These are phyloP conservation scores for Acromyrmex charruanus DNA, from an alignment of 1,140 invertebrate species.

Conservation along the genomic window DNA sequence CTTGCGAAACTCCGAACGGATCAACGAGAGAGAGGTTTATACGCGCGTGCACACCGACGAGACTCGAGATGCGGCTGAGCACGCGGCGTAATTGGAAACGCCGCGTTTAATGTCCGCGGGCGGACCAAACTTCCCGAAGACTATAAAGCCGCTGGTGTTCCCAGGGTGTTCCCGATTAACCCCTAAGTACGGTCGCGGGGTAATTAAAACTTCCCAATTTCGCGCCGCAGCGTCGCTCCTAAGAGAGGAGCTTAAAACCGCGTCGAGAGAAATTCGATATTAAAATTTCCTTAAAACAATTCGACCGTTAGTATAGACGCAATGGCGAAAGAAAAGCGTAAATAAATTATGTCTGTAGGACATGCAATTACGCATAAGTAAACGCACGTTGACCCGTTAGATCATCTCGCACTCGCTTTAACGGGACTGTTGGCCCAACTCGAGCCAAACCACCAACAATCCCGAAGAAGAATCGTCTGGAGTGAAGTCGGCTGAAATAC, in stretches of 20 bases:
- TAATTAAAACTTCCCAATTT: conserved; percentile 60
- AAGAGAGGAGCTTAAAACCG: neutral
- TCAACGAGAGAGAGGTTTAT: conserved; percentile 20
- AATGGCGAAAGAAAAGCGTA: neutral
- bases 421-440: neutral
- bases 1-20: conserved; percentile 66
- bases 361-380: neutral
- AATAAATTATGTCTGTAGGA: neutral
- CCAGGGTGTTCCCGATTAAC: conserved; percentile 1
- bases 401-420: neutral
- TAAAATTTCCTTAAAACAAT: neutral
- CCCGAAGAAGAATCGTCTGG: conserved; percentile 12
- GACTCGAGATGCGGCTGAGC: neutral
- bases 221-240: neutral
- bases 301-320: no score
- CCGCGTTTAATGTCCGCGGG: conserved; percentile 39
- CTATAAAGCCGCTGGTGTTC: conserved; percentile 49
- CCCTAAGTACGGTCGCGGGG: conserved; percentile 16
- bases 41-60: conserved; percentile 21
- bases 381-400: neutral
- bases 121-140: conserved; percentile 34
- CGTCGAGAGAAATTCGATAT: neutral
- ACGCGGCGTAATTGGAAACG: conserved; percentile 63
- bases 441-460: neutral
- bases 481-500: neutral